These are phyloP conservation scores for Verasper variegatus DNA, from an alignment of 2,113 vertebrate species.

Conservation along the genomic window DNA sequence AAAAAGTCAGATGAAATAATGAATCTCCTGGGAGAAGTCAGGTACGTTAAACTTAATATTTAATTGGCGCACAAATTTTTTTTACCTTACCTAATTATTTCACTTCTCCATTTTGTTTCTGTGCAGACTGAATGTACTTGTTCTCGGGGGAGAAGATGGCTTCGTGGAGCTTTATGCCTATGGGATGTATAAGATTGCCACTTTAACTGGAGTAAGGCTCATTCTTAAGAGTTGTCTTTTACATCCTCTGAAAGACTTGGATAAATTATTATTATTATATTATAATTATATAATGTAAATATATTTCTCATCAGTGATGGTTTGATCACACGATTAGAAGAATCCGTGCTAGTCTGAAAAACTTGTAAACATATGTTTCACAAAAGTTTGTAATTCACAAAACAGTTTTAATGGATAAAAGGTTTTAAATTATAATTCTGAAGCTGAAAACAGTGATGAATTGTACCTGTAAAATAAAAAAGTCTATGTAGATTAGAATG, in stretches of 20 bases:
- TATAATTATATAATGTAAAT: no score
- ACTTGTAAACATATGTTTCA: no score
- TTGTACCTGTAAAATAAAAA: background rate
- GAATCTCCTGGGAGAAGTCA: conserved; percentile 95
- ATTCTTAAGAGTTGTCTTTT: background rate
- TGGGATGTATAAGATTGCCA: conserved; percentile 98
- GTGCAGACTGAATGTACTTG: conserved; percentile 92
- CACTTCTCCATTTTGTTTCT: background rate
- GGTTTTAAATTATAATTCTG: background rate
- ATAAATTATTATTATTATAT: background rate
- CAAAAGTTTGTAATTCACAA: background rate
- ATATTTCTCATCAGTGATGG: no score
- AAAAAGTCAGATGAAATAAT: conserved; percentile 97
- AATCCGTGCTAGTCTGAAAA: no score
- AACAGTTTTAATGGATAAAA: background rate
- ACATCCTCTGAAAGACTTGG: background rate
- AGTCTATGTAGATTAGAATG: background rate
- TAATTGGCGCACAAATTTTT: no score
- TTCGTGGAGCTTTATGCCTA: conserved; percentile 97
- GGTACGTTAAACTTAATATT: conserved; percentile 78
- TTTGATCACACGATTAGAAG: background rate
- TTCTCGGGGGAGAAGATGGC: conserved; percentile 90
- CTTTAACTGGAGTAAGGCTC: conserved; percentile 85
- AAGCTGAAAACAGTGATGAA: background rate
- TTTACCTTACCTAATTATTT: background rate